Evolutionary conservation across 1,140 invertebrate species (phyloP).

Genomic region (Ruditapes philippinarum): DNA sequence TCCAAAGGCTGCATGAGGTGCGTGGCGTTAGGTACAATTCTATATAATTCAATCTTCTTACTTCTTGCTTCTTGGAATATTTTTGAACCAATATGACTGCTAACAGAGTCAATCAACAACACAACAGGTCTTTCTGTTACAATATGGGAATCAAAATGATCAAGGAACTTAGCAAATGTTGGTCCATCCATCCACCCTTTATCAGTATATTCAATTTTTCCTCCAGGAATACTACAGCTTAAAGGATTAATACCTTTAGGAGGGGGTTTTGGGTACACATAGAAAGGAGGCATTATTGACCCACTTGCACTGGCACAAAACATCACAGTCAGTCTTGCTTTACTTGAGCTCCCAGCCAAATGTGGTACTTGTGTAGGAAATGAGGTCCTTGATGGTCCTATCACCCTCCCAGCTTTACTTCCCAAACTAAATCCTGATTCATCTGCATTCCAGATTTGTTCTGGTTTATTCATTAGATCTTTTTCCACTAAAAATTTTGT

Average conservation of each 20-base stretch:
- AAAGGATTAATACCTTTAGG: constrained; percentile 23
- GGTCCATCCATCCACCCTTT: constrained; percentile 63
- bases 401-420: constrained; percentile 41
- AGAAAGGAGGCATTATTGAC: constrained; percentile 53
- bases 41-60: constrained; percentile 61
- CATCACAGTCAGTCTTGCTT: constrained; percentile 19
- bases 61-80: constrained; percentile 21
- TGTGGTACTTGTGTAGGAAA: background rate
- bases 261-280: constrained; percentile 26
- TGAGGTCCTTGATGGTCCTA: background rate
- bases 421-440: constrained; percentile 38
- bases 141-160: constrained; percentile 63
- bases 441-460: constrained; percentile 49
- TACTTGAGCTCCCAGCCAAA: constrained; percentile 11
- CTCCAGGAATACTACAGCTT: background rate
- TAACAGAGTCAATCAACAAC: constrained; percentile 65
- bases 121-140: constrained; percentile 60
- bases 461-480: constrained; percentile 33
- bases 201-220: constrained; percentile 53
- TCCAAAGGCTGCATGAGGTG: constrained; percentile 70
- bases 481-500: constrained; percentile 37
- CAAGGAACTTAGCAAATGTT: constrained; percentile 62
- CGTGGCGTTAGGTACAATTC: constrained; percentile 66
- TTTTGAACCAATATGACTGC: background rate
- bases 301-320: constrained; percentile 29